These are phyloP conservation scores for Pyrochroa serraticornis DNA, from an alignment of 2,888 invertebrate genomes.

Conservation along the genomic window DNA sequence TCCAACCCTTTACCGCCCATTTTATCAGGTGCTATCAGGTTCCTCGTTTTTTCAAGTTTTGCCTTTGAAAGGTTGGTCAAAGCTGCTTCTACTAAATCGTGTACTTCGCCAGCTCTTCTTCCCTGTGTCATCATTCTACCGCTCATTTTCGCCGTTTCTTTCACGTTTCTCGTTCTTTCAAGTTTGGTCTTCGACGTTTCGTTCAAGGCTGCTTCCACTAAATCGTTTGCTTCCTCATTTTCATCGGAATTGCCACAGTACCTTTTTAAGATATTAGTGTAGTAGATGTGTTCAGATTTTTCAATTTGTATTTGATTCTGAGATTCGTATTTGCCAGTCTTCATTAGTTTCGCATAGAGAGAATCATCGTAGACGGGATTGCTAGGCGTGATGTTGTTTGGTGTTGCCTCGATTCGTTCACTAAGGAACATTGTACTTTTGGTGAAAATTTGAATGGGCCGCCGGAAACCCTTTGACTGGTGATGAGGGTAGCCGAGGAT, in stretches of 20 bases:
- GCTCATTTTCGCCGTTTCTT: conserved; percentile 2
- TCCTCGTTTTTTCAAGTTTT: too few relatives aligned
- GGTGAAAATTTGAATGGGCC: conserved; percentile 72
- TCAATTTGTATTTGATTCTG: conserved; percentile 30
- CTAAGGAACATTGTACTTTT: conserved; percentile 59
- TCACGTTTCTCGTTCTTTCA: too few relatives aligned
- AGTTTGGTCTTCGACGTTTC: conserved; percentile 11
- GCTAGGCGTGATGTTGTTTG: conserved; percentile 41
- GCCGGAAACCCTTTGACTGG: conserved; percentile 85
- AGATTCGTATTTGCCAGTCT: conserved; percentile 45
- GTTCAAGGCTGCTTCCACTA: conserved; percentile 35
- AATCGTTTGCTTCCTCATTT: conserved; percentile 36
- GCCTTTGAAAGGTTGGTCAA: too few relatives aligned
- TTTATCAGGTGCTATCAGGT: too few relatives aligned
- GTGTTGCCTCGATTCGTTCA: conserved; percentile 52
- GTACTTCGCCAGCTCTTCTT: too few relatives aligned
- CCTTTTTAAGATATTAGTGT: conserved; percentile 42
- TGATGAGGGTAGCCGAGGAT: conserved; percentile 79
- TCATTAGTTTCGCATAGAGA: conserved; percentile 31
- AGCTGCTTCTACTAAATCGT: too few relatives aligned
- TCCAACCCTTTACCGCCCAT: too few relatives aligned
- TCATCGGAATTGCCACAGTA: conserved; percentile 43
- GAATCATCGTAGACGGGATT: conserved; percentile 34
- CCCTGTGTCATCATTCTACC: neutral
- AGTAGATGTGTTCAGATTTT: conserved; percentile 42